Conservation (phyloP, 2,888 invertebrate genomes). For the Drosophila quasianomalipes region DNA sequence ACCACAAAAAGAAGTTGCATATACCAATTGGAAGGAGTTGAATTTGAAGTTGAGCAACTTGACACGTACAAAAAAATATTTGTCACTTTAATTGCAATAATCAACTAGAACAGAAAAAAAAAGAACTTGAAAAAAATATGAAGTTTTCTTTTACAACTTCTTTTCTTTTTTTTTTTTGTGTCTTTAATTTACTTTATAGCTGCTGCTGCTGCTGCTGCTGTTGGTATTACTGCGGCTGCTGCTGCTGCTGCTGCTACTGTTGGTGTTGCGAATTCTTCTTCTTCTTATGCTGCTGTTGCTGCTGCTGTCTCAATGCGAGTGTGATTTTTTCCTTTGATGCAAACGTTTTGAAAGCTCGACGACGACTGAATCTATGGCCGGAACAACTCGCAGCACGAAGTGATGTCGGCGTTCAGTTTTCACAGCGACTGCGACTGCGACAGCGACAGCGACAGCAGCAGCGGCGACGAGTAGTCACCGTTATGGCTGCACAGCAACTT, state of each 20-base stretch:
- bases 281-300: constrained; percentile 44
- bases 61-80: constrained; percentile 27
- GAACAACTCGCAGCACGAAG: constrained; percentile 74
- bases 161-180: constrained; percentile 13
- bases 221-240: constrained; percentile 44
- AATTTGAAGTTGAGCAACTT: constrained; percentile 5
- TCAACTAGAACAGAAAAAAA: constrained; percentile 9
- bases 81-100: constrained; percentile 44
- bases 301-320: constrained; percentile 42
- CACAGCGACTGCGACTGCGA: constrained; percentile 25
- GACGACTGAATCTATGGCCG: constrained; percentile 83
- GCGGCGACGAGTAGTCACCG: constrained; percentile 57
- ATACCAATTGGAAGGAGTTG: constrained; percentile 1
- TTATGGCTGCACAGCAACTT: constrained; percentile 64
- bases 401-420: constrained; percentile 36
- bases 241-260: constrained; percentile 46
- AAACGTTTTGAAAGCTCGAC: constrained; percentile 85
- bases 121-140: constrained; percentile 20
- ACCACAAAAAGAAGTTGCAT: constrained; percentile 31
- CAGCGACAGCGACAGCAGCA: constrained; percentile 35
- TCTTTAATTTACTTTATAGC: constrained; percentile 40
- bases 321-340: constrained; percentile 73
- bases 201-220: constrained; percentile 46
- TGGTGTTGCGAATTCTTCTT: constrained; percentile 49
- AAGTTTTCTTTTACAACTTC: constrained; percentile 5